These are phyloP conservation scores for Noctua fimbriata DNA, from an alignment of 2,888 invertebrate species.

Conservation along the genomic window DNA sequence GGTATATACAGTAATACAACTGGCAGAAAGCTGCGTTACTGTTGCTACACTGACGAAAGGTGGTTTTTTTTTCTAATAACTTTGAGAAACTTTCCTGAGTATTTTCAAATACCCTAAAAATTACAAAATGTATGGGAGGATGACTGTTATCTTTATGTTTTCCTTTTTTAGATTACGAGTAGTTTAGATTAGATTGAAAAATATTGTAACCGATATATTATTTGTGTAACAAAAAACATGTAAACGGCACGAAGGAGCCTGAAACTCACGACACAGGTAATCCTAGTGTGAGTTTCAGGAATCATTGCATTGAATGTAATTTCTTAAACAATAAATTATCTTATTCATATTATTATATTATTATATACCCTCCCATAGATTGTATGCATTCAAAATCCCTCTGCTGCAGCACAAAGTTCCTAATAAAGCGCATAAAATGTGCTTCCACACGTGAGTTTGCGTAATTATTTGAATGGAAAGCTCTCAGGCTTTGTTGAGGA, in stretches of 20 bases:
- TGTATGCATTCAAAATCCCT: background rate
- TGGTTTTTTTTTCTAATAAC: background rate
- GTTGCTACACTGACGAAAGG: background rate
- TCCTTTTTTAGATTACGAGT: too few relatives aligned
- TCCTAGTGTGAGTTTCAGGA: too few relatives aligned
- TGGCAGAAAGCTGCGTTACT: background rate
- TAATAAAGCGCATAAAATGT: background rate
- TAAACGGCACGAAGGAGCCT: too few relatives aligned
- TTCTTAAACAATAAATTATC: too few relatives aligned
- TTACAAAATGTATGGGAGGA: background rate
- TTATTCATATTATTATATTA: background rate
- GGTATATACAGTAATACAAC: background rate
- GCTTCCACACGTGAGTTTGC: background rate
- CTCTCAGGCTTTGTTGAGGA: background rate
- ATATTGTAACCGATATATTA: too few relatives aligned
- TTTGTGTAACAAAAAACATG: too few relatives aligned
- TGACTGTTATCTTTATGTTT: too few relatives aligned
- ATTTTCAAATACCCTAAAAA: background rate
- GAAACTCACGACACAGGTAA: too few relatives aligned
- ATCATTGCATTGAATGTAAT: too few relatives aligned
- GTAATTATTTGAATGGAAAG: background rate
- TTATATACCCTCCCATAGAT: background rate
- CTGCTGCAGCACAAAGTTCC: background rate
- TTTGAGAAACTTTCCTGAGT: background rate
- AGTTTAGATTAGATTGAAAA: too few relatives aligned